phyloP scores from a whole-genome alignment of 2,113 vertebrate genomes.

The Calidris pugnax region DNA sequence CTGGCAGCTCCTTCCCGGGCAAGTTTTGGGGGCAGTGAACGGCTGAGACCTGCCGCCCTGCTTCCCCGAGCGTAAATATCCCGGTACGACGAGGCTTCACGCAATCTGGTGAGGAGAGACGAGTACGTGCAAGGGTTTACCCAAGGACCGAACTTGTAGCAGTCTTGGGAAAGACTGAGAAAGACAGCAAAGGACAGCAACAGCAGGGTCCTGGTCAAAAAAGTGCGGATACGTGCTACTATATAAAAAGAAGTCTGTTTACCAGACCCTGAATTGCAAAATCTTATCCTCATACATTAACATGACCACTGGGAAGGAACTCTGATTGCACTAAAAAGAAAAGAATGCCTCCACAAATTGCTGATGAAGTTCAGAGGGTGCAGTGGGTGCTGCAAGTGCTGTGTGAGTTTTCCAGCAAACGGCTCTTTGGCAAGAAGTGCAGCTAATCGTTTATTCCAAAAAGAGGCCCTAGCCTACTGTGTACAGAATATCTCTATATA shows the following conservation, averaged over 20 bases:
- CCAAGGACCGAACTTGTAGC: background rate
- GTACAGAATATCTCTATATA: background rate
- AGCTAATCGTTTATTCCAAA: constrained; percentile 35
- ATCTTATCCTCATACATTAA: background rate
- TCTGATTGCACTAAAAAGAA: background rate
- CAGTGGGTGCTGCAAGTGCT: background rate
- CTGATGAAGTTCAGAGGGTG: background rate
- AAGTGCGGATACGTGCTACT: rapidly evolving
- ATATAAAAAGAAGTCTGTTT: rapidly evolving
- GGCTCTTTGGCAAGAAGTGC: background rate
- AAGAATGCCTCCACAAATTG: background rate
- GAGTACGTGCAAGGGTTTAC: background rate
- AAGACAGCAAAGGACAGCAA: rapidly evolving
- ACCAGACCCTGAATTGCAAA: background rate
- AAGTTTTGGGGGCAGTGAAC: background rate
- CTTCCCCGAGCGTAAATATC: background rate
- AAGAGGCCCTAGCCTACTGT: background rate
- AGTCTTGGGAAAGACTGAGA: background rate
- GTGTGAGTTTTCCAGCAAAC: background rate
- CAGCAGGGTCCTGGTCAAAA: background rate
- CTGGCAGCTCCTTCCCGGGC: background rate
- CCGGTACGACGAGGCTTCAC: background rate
- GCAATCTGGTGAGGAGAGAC: rapidly evolving
- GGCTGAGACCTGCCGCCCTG: background rate
- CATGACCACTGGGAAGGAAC: background rate